Evolutionary conservation across 2,888 invertebrate genomes (phyloP).

Genomic region (Heliconius aoede): DNA sequence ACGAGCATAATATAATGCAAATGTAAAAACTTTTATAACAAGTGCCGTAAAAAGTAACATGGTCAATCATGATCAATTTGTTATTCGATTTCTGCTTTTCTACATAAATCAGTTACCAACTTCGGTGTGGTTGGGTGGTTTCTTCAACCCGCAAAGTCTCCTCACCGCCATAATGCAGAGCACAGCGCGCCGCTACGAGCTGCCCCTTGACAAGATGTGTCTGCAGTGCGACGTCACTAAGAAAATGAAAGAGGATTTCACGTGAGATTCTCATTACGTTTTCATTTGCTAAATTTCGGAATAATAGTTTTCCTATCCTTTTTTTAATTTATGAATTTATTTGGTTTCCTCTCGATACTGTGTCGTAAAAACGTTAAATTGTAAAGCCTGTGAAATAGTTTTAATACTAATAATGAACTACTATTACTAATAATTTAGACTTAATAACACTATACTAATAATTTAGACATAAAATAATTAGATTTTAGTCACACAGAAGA

Average conservation of each 20-base stretch:
- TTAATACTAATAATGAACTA: too few species aligned
- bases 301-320: neutral
- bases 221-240: constrained; percentile 98
- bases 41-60: too few species aligned
- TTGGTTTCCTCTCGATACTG: neutral
- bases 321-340: neutral
- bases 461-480: too few species aligned
- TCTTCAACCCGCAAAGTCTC: constrained; percentile 98
- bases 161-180: constrained; percentile 99
- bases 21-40: too few species aligned
- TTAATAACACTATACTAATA: neutral
- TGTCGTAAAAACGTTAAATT: neutral
- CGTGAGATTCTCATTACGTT: constrained; percentile 83
- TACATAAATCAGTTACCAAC: constrained; percentile 88
- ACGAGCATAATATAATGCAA: too few species aligned
- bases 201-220: constrained; percentile 98
- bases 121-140: constrained; percentile 98
- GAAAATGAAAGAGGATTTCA: constrained; percentile 97
- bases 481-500: neutral
- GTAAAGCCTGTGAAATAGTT: too few species aligned
- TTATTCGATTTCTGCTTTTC: constrained; percentile 12
- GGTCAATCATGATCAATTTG: neutral
- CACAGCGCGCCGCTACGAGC: constrained; percentile 94
- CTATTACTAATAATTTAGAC: too few species aligned
- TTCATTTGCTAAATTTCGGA: neutral